Evolutionary conservation across 1,140 invertebrate genomes (phyloP).

Genomic region (Caerostris extrusa): DNA sequence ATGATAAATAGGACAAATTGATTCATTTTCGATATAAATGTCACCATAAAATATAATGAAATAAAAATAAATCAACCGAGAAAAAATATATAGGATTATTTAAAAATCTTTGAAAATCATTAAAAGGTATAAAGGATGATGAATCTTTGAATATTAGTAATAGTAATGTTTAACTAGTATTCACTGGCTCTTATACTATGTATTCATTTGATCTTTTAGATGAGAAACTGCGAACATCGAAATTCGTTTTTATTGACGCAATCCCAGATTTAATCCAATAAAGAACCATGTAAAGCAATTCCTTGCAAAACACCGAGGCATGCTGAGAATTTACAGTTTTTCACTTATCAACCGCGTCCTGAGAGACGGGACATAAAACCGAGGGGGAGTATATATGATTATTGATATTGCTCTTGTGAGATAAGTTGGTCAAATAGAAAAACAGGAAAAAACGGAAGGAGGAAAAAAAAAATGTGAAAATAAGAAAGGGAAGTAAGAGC

Average conservation of each 20-base stretch:
- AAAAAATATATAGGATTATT: too few species aligned
- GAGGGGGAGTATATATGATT: conserved; percentile 53
- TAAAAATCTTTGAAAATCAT: too few species aligned
- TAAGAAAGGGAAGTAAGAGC: not conserved
- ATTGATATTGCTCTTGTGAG: conserved; percentile 39
- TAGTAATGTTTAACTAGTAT: too few species aligned
- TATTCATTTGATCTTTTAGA: too few species aligned
- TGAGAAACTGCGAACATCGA: too few species aligned
- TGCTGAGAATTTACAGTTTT: conserved; percentile 16
- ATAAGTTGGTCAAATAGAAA: conserved; percentile 50
- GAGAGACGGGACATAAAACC: conserved; percentile 19
- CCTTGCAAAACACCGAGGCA: not conserved
- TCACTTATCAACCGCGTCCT: not conserved
- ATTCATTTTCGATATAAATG: too few species aligned
- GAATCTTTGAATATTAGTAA: too few species aligned
- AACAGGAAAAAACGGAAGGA: conserved; percentile 37
- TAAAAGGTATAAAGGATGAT: too few species aligned
- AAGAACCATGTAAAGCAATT: not conserved
- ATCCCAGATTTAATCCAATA: conserved; percentile 11
- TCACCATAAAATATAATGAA: too few species aligned
- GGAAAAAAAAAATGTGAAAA: not conserved
- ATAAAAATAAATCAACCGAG: too few species aligned
- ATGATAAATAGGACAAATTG: too few species aligned
- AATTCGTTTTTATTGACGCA: not conserved
- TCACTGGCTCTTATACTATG: too few species aligned